Percentiles rank a stretch among this genome's conserved stretches.
phyloP scores from a whole-genome alignment of 2,888 invertebrate species.

The Kuschelorhynchus macadamiae region DNA sequence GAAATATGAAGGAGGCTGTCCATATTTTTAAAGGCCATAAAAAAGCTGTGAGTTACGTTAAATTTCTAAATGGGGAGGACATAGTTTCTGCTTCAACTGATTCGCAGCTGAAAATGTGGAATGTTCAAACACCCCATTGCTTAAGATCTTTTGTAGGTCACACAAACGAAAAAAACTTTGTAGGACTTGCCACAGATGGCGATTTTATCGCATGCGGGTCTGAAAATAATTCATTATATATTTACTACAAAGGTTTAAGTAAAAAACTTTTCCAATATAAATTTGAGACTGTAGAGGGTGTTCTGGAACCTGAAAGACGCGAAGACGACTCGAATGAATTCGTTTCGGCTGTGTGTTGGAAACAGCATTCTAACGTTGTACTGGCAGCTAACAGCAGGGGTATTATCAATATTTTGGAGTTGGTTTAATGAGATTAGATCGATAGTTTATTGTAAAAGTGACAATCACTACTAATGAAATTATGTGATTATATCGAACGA shows the following conservation, averaged over 20 bases:
- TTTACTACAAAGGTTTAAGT: slow-evolving; percentile 92
- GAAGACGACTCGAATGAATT: slow-evolving; percentile 93
- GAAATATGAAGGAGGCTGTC: slow-evolving; percentile 85
- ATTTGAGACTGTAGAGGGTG: slow-evolving; percentile 86
- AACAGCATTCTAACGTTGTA: slow-evolving; percentile 85
- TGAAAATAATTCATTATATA: slow-evolving; percentile 92
- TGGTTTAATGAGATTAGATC: slow-evolving; percentile 70
- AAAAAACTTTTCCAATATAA: slow-evolving; percentile 89
- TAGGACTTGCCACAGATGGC: slow-evolving; percentile 92
- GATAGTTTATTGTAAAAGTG: slow-evolving; percentile 16
- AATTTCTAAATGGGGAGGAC: slow-evolving; percentile 87
- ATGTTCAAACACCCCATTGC: slow-evolving; percentile 82
- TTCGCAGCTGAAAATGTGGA: slow-evolving; percentile 93
- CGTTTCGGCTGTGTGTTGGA: slow-evolving; percentile 96
- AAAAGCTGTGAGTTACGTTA: slow-evolving; percentile 95
- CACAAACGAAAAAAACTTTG: slow-evolving; percentile 96
- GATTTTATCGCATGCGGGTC: slow-evolving; percentile 95
- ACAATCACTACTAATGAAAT: slow-evolving; percentile 27
- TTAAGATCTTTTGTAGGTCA: slow-evolving; percentile 91
- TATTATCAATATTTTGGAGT: slow-evolving; percentile 88
- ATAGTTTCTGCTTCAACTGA: slow-evolving; percentile 95
- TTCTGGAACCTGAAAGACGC: slow-evolving; percentile 81
- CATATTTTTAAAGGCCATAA: slow-evolving; percentile 88
- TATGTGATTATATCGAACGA: background rate
- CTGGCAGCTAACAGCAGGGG: slow-evolving; percentile 96